Conservation (phyloP, 1,140 invertebrate genomes). For the Diorhabda sublineata region DNA sequence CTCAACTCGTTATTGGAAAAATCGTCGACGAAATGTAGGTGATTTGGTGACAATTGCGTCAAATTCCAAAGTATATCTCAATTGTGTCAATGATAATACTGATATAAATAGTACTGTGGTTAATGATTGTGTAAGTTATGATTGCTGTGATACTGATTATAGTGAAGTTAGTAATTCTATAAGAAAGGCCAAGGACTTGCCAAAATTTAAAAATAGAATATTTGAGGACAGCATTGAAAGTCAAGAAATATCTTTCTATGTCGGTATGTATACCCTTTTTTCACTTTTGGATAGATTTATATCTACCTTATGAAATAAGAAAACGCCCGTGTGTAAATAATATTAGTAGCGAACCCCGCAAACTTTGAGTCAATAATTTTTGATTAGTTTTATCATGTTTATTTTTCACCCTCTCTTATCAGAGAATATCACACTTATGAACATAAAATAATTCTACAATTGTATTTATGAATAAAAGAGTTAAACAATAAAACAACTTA, state of each 20-base stretch:
- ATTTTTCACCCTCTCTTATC: no score
- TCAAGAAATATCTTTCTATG: constrained; percentile 38
- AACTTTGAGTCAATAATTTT: no score
- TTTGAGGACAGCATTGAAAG: constrained; percentile 39
- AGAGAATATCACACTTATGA: no score
- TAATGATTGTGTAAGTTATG: not conserved
- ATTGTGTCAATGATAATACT: constrained; percentile 7
- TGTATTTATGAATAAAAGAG: no score
- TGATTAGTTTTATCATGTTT: no score
- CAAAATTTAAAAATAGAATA: constrained; percentile 35
- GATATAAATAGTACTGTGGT: not conserved
- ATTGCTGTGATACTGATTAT: constrained; percentile 22
- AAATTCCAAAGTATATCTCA: constrained; percentile 33
- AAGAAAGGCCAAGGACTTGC: constrained; percentile 28
- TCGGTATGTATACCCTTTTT: constrained; percentile 28
- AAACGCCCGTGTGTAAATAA: not conserved
- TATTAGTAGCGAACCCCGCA: no score
- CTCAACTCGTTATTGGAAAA: not conserved
- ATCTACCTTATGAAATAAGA: constrained; percentile 20
- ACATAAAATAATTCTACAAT: no score
- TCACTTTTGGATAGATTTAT: not conserved
- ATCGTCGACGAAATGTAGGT: constrained; percentile 38
- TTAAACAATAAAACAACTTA: no score
- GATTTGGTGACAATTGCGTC: constrained; percentile 42
- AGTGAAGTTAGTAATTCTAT: constrained; percentile 24